Evolutionary conservation across 2,113 vertebrate species (phyloP).

Genomic region (Cryptomyrus ogoouensis): DNA sequence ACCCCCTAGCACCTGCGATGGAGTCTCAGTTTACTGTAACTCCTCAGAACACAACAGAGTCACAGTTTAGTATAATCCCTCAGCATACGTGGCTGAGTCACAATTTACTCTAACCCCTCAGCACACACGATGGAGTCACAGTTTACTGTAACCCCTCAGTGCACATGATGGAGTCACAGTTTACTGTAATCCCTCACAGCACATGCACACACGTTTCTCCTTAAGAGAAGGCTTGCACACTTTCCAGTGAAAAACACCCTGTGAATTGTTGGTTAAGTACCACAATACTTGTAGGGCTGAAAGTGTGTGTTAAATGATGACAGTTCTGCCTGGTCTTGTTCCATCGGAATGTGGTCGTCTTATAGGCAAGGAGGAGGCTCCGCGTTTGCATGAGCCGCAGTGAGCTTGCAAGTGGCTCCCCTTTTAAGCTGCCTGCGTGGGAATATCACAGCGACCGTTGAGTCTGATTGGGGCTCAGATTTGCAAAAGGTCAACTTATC

Average conservation of each 20-base stretch:
- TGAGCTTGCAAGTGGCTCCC: constrained; percentile 42
- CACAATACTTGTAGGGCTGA: constrained; percentile 36
- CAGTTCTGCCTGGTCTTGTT: constrained; percentile 52
- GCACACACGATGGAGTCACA: background rate
- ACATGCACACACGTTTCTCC: background rate
- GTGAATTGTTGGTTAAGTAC: constrained; percentile 42
- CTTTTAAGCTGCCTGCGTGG: constrained; percentile 65
- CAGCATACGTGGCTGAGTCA: no score
- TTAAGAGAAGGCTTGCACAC: background rate
- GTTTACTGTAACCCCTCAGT: background rate
- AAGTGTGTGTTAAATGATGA: constrained; percentile 42
- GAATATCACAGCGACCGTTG: constrained; percentile 75
- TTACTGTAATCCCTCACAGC: background rate
- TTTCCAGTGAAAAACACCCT: constrained; percentile 28
- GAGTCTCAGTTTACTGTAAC: background rate
- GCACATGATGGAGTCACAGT: background rate
- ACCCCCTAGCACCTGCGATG: no score
- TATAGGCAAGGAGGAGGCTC: background rate
- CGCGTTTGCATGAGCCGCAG: constrained; percentile 44
- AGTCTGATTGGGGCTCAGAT: constrained; percentile 76
- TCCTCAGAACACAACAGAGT: background rate
- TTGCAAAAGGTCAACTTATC: constrained; percentile 84
- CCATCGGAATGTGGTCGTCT: constrained; percentile 43
- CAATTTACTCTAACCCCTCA: background rate
- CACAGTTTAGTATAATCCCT: constrained; percentile 37